Conservation (phyloP, 2,888 invertebrate genomes). For the Atrina japonica region DNA sequence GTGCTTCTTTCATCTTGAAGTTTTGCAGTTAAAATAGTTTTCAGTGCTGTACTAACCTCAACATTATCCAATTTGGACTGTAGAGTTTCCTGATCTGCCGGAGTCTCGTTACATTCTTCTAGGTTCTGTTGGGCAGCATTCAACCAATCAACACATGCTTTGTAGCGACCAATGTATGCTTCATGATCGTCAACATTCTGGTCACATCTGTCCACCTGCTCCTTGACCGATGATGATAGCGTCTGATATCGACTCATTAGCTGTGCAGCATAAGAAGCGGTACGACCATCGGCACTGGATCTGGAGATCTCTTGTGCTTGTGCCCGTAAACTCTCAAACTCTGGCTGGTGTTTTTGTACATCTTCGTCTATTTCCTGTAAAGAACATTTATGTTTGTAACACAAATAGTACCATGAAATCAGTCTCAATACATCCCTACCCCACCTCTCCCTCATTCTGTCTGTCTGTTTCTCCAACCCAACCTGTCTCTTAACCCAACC, state of each 20-base stretch:
- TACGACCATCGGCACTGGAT: slow-evolving; percentile 91
- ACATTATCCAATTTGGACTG: slow-evolving; percentile 77
- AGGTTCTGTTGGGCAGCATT: slow-evolving; percentile 87
- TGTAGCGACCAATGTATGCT: slow-evolving; percentile 87
- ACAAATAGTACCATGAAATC: too few relatives aligned
- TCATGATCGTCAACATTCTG: slow-evolving; percentile 93
- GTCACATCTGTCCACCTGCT: slow-evolving; percentile 91
- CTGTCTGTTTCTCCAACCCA: too few relatives aligned
- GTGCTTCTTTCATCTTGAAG: too few relatives aligned
- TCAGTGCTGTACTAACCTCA: too few relatives aligned
- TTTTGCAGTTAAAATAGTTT: too few relatives aligned
- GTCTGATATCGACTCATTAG: slow-evolving; percentile 88
- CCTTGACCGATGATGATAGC: slow-evolving; percentile 79
- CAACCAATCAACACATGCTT: slow-evolving; percentile 88
- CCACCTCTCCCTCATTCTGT: too few relatives aligned
- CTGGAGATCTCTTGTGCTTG: slow-evolving; percentile 88
- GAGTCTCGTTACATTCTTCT: slow-evolving; percentile 87
- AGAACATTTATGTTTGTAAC: too few relatives aligned
- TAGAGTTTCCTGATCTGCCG: slow-evolving; percentile 91
- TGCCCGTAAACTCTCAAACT: slow-evolving; percentile 86
- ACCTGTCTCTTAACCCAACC: too few relatives aligned
- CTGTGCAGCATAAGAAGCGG: slow-evolving; percentile 90
- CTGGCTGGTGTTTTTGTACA: slow-evolving; percentile 91
- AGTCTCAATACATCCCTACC: too few relatives aligned
- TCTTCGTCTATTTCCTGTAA: slow-evolving; percentile 87